Evolutionary conservation across 1,140 invertebrate species (phyloP), one percentile per base, ranked within the genome.

Genomic region (Mercenaria mercenaria): DNA sequence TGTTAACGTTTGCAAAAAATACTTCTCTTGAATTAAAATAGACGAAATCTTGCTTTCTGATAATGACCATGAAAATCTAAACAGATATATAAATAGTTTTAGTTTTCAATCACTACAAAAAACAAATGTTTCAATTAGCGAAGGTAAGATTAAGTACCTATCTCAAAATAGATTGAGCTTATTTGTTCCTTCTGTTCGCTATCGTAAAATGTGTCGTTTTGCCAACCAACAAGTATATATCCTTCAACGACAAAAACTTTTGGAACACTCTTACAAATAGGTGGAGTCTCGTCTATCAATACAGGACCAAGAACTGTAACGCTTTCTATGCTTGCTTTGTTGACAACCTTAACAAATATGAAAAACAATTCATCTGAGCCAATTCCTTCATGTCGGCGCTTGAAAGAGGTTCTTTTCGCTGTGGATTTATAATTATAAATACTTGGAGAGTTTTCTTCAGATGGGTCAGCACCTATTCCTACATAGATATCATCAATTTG

Each of bases 251-350:
- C n/a, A 15, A 10, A 41, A 0, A 89, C 80, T n/a, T 59, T 26
- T 34, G 91, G 32, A 15, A 34, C 64, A 23, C 37, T 29, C 23
- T 82, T 88, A 29, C 85, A 69, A 4, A 83, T n/a, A 6, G 93
- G 93, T 6, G 92, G 88, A 15, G 93, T 92, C 61, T 92, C 83
- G 69, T 93, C 93, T n/a, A 92, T 91, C 8, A 93, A n/a, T 15
- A 93, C 26, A 15, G 93, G 93, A 20, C 92, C 93, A 64, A 92
- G 37, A 10, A 61, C 50, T 6, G 89, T 56, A 18, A 72, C 59
- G 0, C 69, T 80, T 56, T 76, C 50, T 50, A 92, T 59, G 15
- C 90, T 90, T 29, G 93, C 92, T 83, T 91, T 94, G 77, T 89
- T 94, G 18, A 80, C 79, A 18, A 77, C 85, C 43, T 84, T 88